These are phyloP conservation scores for Microcebus murinus DNA, from an alignment of 2,113 vertebrate species.

Conservation along the genomic window DNA sequence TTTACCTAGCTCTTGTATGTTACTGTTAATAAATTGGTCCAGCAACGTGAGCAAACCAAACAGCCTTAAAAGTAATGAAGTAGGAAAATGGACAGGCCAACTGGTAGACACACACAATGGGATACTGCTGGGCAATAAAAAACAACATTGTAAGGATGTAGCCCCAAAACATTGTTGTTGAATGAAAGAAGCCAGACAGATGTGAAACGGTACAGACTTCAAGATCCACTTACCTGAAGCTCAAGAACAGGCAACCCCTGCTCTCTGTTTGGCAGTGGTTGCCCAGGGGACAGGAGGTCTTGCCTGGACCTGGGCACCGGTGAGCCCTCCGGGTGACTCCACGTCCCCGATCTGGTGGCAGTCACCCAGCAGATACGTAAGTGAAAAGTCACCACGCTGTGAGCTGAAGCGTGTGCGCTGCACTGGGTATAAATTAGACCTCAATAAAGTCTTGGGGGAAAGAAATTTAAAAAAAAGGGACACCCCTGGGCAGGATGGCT, in stretches of 20 bases:
- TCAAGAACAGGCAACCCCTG: background rate
- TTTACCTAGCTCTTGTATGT: too few species aligned
- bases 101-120: rapidly evolving
- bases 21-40: background rate
- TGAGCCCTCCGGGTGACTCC: background rate
- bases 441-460: background rate
- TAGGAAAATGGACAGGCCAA: rapidly evolving
- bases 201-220: rapidly evolving
- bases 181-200: too few species aligned
- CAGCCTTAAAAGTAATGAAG: rapidly evolving
- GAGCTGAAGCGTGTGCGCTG: rapidly evolving
- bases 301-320: background rate
- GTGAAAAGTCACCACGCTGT: rapidly evolving
- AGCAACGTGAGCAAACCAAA: background rate
- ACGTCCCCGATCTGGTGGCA: rapidly evolving
- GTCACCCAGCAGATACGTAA: background rate
- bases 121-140: background rate
- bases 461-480: background rate
- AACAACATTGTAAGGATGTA: rapidly evolving
- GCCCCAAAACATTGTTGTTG: rapidly evolving
- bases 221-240: rapidly evolving
- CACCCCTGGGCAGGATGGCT: rapidly evolving
- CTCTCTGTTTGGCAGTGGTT: rapidly evolving
- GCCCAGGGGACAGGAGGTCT: rapidly evolving
- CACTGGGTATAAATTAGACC: background rate